phyloP scores from a whole-genome alignment of 2,797 vertebrate species.

The Dendrocincla fuliginosa region DNA sequence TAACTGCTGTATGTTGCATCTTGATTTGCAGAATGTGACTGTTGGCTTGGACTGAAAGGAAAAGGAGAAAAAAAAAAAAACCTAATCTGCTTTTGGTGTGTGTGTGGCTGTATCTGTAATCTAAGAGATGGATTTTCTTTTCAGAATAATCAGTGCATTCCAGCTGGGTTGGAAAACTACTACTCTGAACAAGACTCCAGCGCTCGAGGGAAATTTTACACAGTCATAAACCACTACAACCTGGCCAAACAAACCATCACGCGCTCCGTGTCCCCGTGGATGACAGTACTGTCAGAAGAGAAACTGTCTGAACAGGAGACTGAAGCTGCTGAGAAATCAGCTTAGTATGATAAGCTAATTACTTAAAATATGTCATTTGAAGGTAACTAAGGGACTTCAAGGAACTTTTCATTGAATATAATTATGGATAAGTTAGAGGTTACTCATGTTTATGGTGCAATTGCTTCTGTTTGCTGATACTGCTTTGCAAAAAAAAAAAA shows the following conservation, averaged over 20 bases:
- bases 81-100: not conserved
- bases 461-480: slow-evolving; percentile 81
- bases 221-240: slow-evolving; percentile 95
- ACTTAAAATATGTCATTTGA: slow-evolving; percentile 54
- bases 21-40: not conserved
- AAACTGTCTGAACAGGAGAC: slow-evolving; percentile 94
- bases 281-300: slow-evolving; percentile 94
- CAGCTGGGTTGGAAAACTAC: slow-evolving; percentile 89
- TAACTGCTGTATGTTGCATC: not conserved
- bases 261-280: slow-evolving; percentile 92
- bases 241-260: slow-evolving; percentile 94
- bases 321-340: slow-evolving; percentile 90
- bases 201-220: slow-evolving; percentile 90
- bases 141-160: slow-evolving; percentile 92
- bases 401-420: slow-evolving; percentile 74
- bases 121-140: slow-evolving; percentile 37
- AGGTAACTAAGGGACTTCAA: slow-evolving; percentile 75
- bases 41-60: not conserved
- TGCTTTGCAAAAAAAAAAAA: slow-evolving; percentile 75
- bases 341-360: slow-evolving; percentile 73
- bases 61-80: not conserved
- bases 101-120: not conserved
- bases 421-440: slow-evolving; percentile 78
- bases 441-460: slow-evolving; percentile 81
- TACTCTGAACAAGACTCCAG: slow-evolving; percentile 89